Evolutionary conservation across 1,140 invertebrate species (phyloP).

Genomic region (Holotrichia oblita): DNA sequence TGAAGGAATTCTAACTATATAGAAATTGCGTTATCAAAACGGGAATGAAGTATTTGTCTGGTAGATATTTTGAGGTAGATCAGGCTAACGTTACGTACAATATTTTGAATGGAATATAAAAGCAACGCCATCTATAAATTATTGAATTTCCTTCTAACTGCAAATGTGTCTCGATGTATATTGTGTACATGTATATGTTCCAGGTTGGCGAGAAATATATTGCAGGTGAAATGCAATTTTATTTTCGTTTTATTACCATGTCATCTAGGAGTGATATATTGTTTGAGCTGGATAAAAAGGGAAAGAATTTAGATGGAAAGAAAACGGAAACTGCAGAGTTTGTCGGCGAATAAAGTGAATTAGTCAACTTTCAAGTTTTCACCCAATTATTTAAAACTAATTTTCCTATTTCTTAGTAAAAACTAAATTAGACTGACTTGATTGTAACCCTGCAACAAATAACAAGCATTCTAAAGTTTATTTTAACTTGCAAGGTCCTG

Average conservation of each 20-base stretch:
- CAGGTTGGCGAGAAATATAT: neutral
- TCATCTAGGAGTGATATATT: slow-evolving; percentile 19
- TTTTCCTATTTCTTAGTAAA: too few relatives aligned
- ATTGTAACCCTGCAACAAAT: too few relatives aligned
- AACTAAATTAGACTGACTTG: too few relatives aligned
- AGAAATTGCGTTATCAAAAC: too few relatives aligned
- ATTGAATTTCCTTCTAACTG: slow-evolving; percentile 4
- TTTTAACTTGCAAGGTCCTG: too few relatives aligned
- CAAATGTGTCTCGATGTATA: neutral
- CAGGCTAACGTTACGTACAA: neutral
- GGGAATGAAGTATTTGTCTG: neutral
- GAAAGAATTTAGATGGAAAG: neutral
- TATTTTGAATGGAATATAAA: neutral
- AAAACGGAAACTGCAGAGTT: neutral
- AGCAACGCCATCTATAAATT: slow-evolving; percentile 7
- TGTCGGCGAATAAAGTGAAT: too few relatives aligned
- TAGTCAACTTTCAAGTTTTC: too few relatives aligned
- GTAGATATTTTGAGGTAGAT: neutral
- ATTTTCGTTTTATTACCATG: slow-evolving; percentile 20
- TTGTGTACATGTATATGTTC: neutral
- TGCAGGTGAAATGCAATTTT: slow-evolving; percentile 34
- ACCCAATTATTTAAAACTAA: too few relatives aligned
- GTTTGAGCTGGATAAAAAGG: neutral
- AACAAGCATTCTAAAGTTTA: too few relatives aligned
- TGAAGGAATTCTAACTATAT: too few relatives aligned